Evolutionary conservation across 2,888 invertebrate species (phyloP).

Genomic region (Piscicola geometra): DNA sequence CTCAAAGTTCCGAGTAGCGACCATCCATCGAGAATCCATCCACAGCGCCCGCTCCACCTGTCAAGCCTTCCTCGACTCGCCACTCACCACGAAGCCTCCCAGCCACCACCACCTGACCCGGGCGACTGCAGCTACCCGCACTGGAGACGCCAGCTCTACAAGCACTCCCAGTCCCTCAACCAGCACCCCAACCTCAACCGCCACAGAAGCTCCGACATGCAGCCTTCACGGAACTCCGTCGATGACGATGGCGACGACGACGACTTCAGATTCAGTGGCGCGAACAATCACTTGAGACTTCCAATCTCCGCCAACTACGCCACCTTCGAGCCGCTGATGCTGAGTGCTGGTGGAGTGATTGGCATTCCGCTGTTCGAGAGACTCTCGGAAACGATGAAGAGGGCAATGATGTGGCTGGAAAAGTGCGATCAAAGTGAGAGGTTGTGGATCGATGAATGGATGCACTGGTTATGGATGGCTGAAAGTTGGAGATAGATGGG

Average conservation of each 20-base stretch:
- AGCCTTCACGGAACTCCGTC: too few species aligned
- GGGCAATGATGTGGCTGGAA: slow-evolving; percentile 44
- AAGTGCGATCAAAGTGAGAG: slow-evolving; percentile 37
- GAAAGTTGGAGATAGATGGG: too few species aligned
- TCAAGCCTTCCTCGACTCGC: slow-evolving; percentile 11
- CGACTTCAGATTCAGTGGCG: neutral
- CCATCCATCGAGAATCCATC: neutral
- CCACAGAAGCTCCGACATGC: neutral
- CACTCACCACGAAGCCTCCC: neutral
- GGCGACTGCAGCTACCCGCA: too few species aligned
- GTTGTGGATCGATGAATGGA: too few species aligned
- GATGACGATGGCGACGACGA: neutral
- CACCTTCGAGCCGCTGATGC: slow-evolving; percentile 44
- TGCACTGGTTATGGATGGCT: too few species aligned
- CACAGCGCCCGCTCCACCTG: neutral
- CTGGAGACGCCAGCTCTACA: too few species aligned
- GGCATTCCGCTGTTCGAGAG: slow-evolving; percentile 45
- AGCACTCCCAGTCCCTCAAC: too few species aligned
- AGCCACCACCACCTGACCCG: neutral
- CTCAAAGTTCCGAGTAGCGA: neutral
- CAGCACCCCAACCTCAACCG: neutral
- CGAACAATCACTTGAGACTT: neutral
- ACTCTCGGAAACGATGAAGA: slow-evolving; percentile 43
- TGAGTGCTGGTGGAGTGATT: slow-evolving; percentile 45
- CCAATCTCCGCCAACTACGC: slow-evolving; percentile 39